Evolutionary conservation across 2,113 vertebrate species (phyloP), one percentile per base, ranked within the genome.

Genomic region (Thunnus thynnus): DNA sequence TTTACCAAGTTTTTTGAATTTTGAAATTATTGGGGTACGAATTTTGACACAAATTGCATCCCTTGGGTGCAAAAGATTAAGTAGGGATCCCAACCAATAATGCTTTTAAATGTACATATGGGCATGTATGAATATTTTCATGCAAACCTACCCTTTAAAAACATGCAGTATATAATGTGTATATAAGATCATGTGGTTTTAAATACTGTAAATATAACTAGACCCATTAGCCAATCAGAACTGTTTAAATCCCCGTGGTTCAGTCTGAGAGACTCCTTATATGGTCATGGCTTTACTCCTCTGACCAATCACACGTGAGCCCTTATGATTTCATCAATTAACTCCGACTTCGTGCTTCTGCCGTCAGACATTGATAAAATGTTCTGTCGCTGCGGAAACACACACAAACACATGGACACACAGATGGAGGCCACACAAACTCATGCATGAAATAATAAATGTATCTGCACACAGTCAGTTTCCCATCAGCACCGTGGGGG

Each of bases 401-500:
- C 72, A 67, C 70, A 52, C 55, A 64, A 55, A 44, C 36, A 67
- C 36, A 25, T 54, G 25, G 12, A 64, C 65, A 55, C 50, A 63
- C 52, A 62, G 36, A 41, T 18, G 55, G 52, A 25, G 6, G 14
- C 44, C 57, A 44, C 77, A 76, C 41, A 82, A 47, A 58, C 48
- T 54, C 72, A 72, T 56, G 67, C 75, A 58, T 55, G 65, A 80
- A 86, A 72, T 71, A 80, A 86, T 76, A 72, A 85, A 78, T 30
- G 64, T 72, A 72, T 83, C 84, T 30, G 22, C 76, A 76, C 73
- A 61, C 70, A 84, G 61, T 56, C 71, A 71, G 83, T 82, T 87
- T 88, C 72, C 76, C 78, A 77, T 84, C 80, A 84, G 82, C 78
- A 75, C 75, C 41, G 5, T 32, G 68, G 74, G 74, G 74, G 69